These are phyloP conservation scores for Pseudomugil gertrudae DNA, from an alignment of 2,797 vertebrate genomes.

Conservation along the genomic window DNA sequence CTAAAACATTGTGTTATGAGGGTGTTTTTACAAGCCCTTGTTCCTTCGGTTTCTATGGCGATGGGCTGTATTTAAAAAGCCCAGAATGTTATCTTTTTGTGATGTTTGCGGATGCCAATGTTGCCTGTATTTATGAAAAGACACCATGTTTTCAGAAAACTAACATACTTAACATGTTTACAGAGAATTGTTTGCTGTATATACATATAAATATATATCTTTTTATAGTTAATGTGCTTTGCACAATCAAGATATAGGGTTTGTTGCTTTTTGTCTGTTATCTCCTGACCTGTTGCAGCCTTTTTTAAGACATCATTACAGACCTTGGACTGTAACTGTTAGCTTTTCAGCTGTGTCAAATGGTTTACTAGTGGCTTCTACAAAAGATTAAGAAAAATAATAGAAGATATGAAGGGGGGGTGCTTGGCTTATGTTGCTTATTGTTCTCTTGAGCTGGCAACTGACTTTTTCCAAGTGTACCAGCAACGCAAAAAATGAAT, in stretches of 20 bases:
- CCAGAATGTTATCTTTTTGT: slow-evolving; percentile 90
- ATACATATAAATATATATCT: slow-evolving; percentile 90
- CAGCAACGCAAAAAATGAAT: slow-evolving; percentile 86
- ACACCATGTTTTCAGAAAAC: slow-evolving; percentile 91
- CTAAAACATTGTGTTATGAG: slow-evolving; percentile 85
- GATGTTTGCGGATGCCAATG: slow-evolving; percentile 93
- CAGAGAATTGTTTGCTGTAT: slow-evolving; percentile 96
- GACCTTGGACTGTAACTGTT: slow-evolving; percentile 90
- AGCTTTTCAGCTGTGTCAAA: slow-evolving; percentile 91
- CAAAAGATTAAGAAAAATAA: slow-evolving; percentile 59
- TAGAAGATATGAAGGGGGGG: slow-evolving; percentile 73
- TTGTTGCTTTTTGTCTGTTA: slow-evolving; percentile 88
- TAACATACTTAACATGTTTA: slow-evolving; percentile 98
- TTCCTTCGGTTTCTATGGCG: slow-evolving; percentile 85
- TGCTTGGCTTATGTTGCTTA: slow-evolving; percentile 86
- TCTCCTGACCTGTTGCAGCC: slow-evolving; percentile 89
- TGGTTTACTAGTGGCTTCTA: slow-evolving; percentile 89
- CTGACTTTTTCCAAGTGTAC: slow-evolving; percentile 86
- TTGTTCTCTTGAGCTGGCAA: slow-evolving; percentile 85
- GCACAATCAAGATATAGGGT: slow-evolving; percentile 88
- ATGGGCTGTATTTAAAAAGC: slow-evolving; percentile 86
- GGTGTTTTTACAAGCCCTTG: slow-evolving; percentile 81
- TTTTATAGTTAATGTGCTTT: slow-evolving; percentile 94
- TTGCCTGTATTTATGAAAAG: slow-evolving; percentile 96
- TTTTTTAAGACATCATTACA: slow-evolving; percentile 82